phyloP scores from a whole-genome alignment of 2,797 vertebrate genomes.

The Tamandua tetradactyla region DNA sequence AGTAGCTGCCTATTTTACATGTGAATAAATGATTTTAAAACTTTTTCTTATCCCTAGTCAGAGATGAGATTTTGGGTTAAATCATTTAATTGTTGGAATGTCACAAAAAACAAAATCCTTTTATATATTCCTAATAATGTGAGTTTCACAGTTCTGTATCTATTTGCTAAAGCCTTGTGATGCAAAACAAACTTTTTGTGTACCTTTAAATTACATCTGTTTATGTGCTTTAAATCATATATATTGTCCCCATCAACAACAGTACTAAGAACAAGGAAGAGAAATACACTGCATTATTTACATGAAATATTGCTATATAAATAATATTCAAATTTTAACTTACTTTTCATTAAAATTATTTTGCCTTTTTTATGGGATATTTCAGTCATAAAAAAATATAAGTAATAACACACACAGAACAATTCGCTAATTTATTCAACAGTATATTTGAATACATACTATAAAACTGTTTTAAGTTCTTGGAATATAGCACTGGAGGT shows the following conservation, averaged over 20 bases:
- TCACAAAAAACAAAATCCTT: not conserved
- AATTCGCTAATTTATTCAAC: not conserved
- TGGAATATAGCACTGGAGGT: not conserved
- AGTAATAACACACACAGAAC: not conserved
- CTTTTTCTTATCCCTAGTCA: not conserved
- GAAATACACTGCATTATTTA: not conserved
- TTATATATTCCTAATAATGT: not conserved
- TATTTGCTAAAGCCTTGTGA: not conserved
- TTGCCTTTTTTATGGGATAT: not conserved
- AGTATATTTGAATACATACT: not conserved
- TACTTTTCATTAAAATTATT: constrained; percentile 2
- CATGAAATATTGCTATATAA: not conserved
- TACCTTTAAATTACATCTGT: not conserved
- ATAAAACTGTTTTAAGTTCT: not conserved
- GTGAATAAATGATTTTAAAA: not conserved
- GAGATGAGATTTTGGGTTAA: not conserved
- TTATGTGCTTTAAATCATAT: no score
- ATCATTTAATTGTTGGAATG: not conserved
- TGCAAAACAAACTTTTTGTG: not conserved
- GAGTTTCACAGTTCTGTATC: not conserved
- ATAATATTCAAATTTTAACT: not conserved
- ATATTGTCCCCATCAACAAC: not conserved
- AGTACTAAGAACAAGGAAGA: not conserved
- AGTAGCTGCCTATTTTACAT: not conserved
- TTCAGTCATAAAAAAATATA: not conserved